Conservation (phyloP, 2,888 invertebrate genomes). For the Thera obeliscata region DNA sequence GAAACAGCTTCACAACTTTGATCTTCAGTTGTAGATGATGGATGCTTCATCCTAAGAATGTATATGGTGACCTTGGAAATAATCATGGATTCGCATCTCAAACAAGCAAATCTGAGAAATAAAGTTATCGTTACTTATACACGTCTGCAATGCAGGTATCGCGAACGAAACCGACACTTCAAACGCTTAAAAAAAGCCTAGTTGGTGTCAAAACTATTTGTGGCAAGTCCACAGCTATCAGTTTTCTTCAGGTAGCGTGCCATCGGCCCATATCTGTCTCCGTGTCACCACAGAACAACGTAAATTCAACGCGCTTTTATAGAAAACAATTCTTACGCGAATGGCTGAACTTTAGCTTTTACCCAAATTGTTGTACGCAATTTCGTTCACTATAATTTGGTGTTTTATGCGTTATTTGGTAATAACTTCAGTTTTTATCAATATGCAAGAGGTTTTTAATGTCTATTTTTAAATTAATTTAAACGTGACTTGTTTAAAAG, state of each 20-base stretch:
- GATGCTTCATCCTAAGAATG: too few species aligned
- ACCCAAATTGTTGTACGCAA: slow-evolving; percentile 44
- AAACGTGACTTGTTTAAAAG: neutral
- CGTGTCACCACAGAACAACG: slow-evolving; percentile 56
- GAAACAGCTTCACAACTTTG: too few species aligned
- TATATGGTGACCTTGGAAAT: too few species aligned
- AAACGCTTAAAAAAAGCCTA: too few species aligned
- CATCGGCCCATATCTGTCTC: slow-evolving; percentile 65
- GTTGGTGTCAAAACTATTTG: slow-evolving; percentile 3
- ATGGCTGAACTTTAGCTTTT: slow-evolving; percentile 44
- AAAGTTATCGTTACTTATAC: too few species aligned
- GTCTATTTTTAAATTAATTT: neutral
- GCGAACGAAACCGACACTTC: too few species aligned
- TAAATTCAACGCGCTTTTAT: slow-evolving; percentile 50
- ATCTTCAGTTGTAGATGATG: too few species aligned
- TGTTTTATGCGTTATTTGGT: slow-evolving; percentile 14
- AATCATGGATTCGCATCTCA: too few species aligned
- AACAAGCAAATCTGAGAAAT: too few species aligned
- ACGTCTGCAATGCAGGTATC: too few species aligned
- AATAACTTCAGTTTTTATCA: neutral
- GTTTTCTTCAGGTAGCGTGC: slow-evolving; percentile 56
- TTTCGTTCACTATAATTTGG: slow-evolving; percentile 30
- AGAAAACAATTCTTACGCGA: slow-evolving; percentile 44
- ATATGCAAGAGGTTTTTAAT: neutral
- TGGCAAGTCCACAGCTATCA: slow-evolving; percentile 36